Evolutionary conservation across 2,797 vertebrate genomes (phyloP), one percentile per base, ranked within the genome.

Genomic region (Sparidentex hasta): DNA sequence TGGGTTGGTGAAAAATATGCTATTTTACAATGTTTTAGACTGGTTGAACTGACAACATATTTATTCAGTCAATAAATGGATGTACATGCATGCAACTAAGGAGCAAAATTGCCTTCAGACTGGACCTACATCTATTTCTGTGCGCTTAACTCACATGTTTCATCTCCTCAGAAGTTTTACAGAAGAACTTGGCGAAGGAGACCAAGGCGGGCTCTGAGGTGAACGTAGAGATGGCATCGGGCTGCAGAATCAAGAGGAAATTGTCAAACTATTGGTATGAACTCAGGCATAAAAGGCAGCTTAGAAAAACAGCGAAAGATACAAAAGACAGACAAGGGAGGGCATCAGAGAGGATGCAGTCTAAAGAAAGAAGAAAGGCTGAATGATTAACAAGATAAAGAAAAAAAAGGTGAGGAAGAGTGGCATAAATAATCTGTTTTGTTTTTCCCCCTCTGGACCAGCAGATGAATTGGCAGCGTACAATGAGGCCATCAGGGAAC

Each of bases 131-230:
- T 62, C 38, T 18, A 47, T 56, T 61, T 69, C 8, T 73, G 29
- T n/a, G n/a, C 20, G 20, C 68, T 76, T 46, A 65, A 94, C 94
- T 91, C 94, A 99, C 98, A 77, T 96, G 95, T 74, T 97, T 97
- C 93, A 96, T 95, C 86, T 94, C 95, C 41, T 95, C 96, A 18
- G 96, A 93, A 0, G 96, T 94, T 90, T 98, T 99, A 93, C 98
- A 99, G 78, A 99, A 99, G 90, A 97, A 97, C 78, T 99, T 97
- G 0, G 98, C 97, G 23, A 99, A 99, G 18, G 97, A 98, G 72
- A 99, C 94, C 88, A 99, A 91, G 38, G 97, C 97, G 0, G 97
- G 96, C 68, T 99, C 98, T 0, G 98, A 99, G 62, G 98, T 99
- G 85, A 99, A 99, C 2, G 97, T 96, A 0, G 97, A 97, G 93